These are phyloP conservation scores for Myotis findleyi DNA, from an alignment of 2,797 vertebrate genomes.

Conservation along the genomic window DNA sequence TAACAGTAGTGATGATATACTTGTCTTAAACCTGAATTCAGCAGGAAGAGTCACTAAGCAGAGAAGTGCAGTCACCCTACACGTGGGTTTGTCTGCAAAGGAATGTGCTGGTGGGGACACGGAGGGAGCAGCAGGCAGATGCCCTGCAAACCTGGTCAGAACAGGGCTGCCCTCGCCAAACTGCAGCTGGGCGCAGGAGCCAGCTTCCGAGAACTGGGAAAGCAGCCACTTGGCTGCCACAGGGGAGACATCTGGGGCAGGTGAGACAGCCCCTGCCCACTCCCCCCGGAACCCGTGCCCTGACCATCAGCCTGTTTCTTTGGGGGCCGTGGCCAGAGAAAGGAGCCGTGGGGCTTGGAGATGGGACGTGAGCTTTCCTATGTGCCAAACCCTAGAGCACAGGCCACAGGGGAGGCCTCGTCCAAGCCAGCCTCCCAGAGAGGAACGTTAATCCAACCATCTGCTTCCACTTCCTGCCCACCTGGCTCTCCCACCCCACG, in stretches of 20 bases:
- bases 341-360: background rate
- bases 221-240: background rate
- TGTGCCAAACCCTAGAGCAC: slow-evolving; percentile 17
- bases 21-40: background rate
- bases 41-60: background rate
- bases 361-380: slow-evolving; percentile 61
- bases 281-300: background rate
- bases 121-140: background rate
- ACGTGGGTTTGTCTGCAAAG: too few species aligned
- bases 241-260: background rate
- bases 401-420: background rate
- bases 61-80: background rate
- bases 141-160: background rate
- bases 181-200: background rate
- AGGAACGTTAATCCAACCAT: background rate
- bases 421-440: background rate
- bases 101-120: background rate
- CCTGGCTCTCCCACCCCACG: background rate
- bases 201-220: background rate
- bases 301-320: background rate
- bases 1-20: fast-evolving
- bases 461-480: slow-evolving; percentile 46
- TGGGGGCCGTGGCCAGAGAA: background rate
- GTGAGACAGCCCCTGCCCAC: background rate
- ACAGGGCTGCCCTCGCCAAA: background rate